These are phyloP conservation scores for Dendroctonus ponderosae DNA, from an alignment of 1,140 invertebrate genomes.

Conservation along the genomic window DNA sequence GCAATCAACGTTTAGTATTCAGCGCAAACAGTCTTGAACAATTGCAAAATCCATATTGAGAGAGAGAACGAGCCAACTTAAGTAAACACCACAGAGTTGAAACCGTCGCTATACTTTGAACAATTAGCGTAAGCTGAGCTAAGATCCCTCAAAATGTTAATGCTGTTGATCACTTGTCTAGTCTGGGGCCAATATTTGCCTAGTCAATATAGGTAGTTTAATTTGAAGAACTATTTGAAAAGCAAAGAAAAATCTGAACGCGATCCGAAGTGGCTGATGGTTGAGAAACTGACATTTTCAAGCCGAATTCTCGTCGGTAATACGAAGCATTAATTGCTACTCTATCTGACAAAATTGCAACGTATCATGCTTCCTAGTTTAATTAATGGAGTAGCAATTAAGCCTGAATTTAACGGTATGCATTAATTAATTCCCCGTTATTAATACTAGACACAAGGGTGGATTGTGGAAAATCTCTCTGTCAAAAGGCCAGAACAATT, in stretches of 20 bases:
- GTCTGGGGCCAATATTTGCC: background rate
- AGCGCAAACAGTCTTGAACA: background rate
- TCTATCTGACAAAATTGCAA: conserved; percentile 4
- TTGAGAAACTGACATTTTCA: too few relatives aligned
- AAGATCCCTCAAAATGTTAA: background rate
- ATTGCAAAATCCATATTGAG: background rate
- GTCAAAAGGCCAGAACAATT: too few relatives aligned
- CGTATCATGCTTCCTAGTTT: conserved; percentile 2
- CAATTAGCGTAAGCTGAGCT: background rate
- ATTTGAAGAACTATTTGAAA: too few relatives aligned
- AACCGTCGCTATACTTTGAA: background rate
- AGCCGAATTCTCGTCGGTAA: too few relatives aligned
- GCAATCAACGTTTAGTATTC: too few relatives aligned
- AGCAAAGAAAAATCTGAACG: too few relatives aligned
- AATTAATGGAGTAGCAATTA: conserved; percentile 2
- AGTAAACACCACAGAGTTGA: background rate
- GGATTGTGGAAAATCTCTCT: too few relatives aligned
- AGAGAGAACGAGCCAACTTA: background rate
- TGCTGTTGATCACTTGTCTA: background rate
- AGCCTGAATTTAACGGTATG: conserved; percentile 2
- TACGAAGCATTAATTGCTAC: background rate
- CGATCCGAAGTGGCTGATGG: too few relatives aligned
- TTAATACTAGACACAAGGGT: conserved; percentile 1
- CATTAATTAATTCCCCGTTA: conserved; percentile 4
- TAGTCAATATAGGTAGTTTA: too few relatives aligned